phyloP scores from a whole-genome alignment of 1,140 invertebrate species.

The Zophobas morio region DNA sequence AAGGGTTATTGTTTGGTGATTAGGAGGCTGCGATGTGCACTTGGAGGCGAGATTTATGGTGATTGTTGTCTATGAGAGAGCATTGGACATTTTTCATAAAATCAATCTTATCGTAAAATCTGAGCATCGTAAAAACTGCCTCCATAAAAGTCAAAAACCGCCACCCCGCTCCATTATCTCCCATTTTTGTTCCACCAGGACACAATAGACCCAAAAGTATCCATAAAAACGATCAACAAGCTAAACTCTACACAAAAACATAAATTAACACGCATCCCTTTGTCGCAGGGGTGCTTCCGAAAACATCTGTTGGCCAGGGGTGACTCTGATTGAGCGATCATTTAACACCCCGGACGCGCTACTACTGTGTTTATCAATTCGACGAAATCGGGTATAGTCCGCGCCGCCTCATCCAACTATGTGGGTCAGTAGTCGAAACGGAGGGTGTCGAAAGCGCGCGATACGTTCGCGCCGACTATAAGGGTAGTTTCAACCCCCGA shows the following conservation, averaged over 20 bases:
- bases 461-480: constrained; percentile 20
- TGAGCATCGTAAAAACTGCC: too few relatives aligned
- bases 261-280: constrained; percentile 38
- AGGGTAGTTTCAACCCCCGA: neutral
- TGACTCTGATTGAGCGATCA: constrained; percentile 46
- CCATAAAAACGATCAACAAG: constrained; percentile 30
- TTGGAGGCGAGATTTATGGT: too few relatives aligned
- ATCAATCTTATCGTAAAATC: too few relatives aligned
- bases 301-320: constrained; percentile 42
- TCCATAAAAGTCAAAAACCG: too few relatives aligned
- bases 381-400: constrained; percentile 6
- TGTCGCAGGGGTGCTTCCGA: constrained; percentile 27
- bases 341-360: constrained; percentile 35
- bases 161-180: too few relatives aligned
- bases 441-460: neutral
- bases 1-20: too few relatives aligned
- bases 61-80: too few relatives aligned
- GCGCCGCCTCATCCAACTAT: neutral
- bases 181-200: too few relatives aligned
- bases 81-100: too few relatives aligned
- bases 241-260: constrained; percentile 27
- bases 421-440: neutral
- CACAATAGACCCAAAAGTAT: neutral
- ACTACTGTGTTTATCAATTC: constrained; percentile 31
- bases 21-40: too few relatives aligned